Base-by-base conservation (phyloP, 1,140 invertebrate genomes). In the Leptinotarsa defecta region DNA sequence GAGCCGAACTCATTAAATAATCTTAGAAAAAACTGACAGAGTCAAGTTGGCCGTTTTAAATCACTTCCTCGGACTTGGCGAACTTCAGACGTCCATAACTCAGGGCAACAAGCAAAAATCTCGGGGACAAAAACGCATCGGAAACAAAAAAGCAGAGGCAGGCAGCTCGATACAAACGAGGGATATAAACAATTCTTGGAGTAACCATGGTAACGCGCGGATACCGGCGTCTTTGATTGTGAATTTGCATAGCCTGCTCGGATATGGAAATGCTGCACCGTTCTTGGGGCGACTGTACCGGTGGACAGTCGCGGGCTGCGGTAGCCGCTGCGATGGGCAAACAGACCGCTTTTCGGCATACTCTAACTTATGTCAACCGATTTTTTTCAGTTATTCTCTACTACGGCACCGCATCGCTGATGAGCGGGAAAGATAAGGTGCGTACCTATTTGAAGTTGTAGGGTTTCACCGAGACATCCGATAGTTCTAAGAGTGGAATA, bases 321-420 rank as follows among this genome's bases (percentile, higher is more conserved):
- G 81, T 80, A 80, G 79, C 79, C 76, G 78, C 70, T 76, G 76
- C 77, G 71, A 73, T 70, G 68, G 61, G 48, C 68, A 75, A 76
- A 34, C 71, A 75, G 74, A 69, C 74, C 78, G 80, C 81, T 82
- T 83, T 83, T 83, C 82, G 82, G 82, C 81, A 74, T 82, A 83
- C 77, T 80, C 81, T 82, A 80, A 83, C 78, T 83, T 83, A 83
- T 83, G 81, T 83, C 81, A 82, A 78, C 76, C 69, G 81, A 83
- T 82, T 83, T 82, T 34, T 83, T 83, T 79, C 81, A 78, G 79
- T 83, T 81, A 80, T 77, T 68, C 64, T 67, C 71, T 77, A 74
- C 77, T 75, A 27, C 67, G 75, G 77, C 65, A 65, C 77, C 64
- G 69, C 68, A 71, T 79, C 74, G 48, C 70, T 34, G 61, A 69